A percentile compares a stretch with the other conserved stretches of the same genome.
Conservation (phyloP, 1,140 invertebrate genomes). For the Aphis craccivora region DNA sequence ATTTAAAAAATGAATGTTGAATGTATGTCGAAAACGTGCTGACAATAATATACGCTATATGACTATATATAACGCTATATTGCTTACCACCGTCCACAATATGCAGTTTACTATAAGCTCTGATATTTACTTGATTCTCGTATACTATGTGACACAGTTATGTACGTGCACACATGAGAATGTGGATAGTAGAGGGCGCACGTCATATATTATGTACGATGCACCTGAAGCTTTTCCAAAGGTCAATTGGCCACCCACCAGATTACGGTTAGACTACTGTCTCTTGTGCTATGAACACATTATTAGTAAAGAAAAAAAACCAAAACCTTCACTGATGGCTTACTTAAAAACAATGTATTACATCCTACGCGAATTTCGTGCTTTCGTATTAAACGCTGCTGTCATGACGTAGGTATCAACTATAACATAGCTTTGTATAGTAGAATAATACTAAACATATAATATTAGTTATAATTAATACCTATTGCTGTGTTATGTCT, state of each 20-base stretch:
- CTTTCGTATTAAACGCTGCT: background rate
- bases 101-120: background rate
- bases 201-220: background rate
- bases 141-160: background rate
- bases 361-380: background rate
- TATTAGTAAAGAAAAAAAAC: background rate
- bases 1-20: background rate
- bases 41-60: background rate
- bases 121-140: background rate
- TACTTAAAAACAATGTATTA: background rate
- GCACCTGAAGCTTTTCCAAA: background rate
- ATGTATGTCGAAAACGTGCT: background rate
- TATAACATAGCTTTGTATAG: background rate
- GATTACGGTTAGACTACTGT: background rate
- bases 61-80: background rate
- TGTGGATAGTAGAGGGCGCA: background rate
- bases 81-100: background rate
- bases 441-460: too few relatives aligned
- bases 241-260: background rate
- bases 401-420: background rate
- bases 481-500: too few relatives aligned
- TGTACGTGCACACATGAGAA: background rate
- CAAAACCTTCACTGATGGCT: background rate
- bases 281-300: background rate
- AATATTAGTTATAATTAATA: too few relatives aligned